These are phyloP conservation scores for Magallana nippona DNA, from an alignment of 2,888 invertebrate species.

Conservation along the genomic window DNA sequence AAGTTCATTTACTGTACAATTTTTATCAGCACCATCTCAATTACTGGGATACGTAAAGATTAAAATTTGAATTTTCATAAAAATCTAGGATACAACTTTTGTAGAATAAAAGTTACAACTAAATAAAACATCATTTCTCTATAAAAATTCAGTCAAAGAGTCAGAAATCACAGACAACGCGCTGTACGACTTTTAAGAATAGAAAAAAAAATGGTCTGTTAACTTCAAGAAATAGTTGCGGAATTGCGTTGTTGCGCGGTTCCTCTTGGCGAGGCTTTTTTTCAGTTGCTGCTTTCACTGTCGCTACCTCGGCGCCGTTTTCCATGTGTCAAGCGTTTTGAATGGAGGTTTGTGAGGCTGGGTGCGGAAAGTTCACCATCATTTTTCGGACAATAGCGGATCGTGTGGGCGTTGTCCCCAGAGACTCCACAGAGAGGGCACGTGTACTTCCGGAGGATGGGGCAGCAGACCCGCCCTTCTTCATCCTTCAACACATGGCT, in stretches of 20 bases:
- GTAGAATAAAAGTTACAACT: not conserved
- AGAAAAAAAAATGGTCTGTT: no score
- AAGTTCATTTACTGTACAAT: not conserved
- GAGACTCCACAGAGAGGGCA: constrained; percentile 86
- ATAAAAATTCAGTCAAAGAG: no score
- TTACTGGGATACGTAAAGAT: not conserved
- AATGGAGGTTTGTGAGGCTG: constrained; percentile 38
- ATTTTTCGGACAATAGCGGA: constrained; percentile 85
- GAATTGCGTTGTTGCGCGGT: no score
- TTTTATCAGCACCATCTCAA: not conserved
- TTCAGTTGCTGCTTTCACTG: constrained; percentile 27
- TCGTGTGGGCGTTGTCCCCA: constrained; percentile 88
- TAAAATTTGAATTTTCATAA: not conserved
- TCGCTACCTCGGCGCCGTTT: constrained; percentile 44
- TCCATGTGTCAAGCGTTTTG: constrained; percentile 45
- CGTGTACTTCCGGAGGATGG: constrained; percentile 86
- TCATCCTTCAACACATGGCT: constrained; percentile 85
- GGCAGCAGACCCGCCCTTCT: constrained; percentile 85
- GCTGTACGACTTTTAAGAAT: no score
- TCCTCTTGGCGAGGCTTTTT: not conserved
- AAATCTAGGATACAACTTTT: not conserved
- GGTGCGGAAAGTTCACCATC: constrained; percentile 43
- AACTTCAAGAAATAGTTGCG: no score
- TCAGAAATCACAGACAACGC: no score
- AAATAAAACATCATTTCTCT: no score